Conservation (phyloP, 2,113 vertebrate genomes). For the Ceuthmochares aereus region DNA sequence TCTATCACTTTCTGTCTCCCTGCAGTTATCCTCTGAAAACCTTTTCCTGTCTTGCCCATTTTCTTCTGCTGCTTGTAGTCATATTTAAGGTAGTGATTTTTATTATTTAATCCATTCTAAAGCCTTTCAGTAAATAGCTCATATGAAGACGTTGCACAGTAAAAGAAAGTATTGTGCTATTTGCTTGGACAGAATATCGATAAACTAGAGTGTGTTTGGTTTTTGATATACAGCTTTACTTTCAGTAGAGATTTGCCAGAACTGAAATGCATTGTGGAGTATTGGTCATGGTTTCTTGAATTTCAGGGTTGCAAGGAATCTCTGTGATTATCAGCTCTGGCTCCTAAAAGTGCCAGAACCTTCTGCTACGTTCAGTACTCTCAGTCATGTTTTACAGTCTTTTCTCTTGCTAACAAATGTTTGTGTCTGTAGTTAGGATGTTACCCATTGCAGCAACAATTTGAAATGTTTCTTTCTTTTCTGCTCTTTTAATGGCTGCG, state of each 20-base stretch:
- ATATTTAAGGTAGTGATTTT: constrained; percentile 20
- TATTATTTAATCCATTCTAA: constrained; percentile 45
- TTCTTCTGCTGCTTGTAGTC: background rate
- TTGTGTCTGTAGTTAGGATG: background rate
- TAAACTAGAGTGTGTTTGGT: background rate
- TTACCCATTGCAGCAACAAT: background rate
- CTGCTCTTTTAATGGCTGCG: background rate
- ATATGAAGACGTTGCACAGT: background rate
- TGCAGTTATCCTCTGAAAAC: background rate
- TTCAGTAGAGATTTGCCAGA: background rate
- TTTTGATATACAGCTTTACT: background rate
- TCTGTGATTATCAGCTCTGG: background rate
- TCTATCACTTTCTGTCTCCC: background rate
- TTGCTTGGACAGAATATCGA: constrained; percentile 11
- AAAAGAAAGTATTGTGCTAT: background rate
- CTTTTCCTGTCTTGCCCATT: background rate
- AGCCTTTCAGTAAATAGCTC: constrained; percentile 19
- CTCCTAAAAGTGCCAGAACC: background rate
- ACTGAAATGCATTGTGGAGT: background rate
- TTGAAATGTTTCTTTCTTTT: background rate
- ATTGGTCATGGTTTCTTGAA: constrained; percentile 6
- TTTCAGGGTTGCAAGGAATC: constrained; percentile 5
- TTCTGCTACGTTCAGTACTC: background rate
- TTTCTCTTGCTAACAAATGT: background rate
- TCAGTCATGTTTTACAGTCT: background rate